Base-by-base conservation (phyloP, 53 echinoderm and acorn worm genomes). In the Astropecten irregularis region DNA sequence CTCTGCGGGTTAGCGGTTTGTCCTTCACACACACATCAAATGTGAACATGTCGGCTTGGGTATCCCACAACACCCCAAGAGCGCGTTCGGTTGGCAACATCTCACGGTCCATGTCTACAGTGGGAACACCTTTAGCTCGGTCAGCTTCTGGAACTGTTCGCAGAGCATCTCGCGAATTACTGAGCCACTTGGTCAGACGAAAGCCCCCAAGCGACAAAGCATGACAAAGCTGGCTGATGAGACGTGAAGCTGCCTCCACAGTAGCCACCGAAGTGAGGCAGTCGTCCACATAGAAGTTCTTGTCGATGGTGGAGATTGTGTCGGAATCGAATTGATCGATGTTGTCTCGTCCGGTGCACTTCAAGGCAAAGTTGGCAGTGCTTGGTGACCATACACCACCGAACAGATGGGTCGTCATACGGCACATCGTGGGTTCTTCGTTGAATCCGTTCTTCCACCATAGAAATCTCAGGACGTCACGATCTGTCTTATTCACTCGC, bases 221-320 rank as follows among this genome's bases (percentile, higher is more conserved):
- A 20, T 51, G 4, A 16, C 18, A n/a, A 16, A 51, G 20, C 18
- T 51, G 11, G 18, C 20, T 51, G 18, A 16, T 20, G 18, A 14
- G 16, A 3, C 4, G 18, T 11, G 20, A 16, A n/a, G 51, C 51
- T 9, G 16, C 51, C 16, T 14, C 51, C 51, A n/a, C 51, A 14
- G 51, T n/a, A 51, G 16, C 51, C 20, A 51, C 18, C 18, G 51
- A 54, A 4, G 21, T 54, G 3, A 54, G 25, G 22, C 54, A 54
- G 22, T 54, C 54, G 2, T 77, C 83, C 29, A 89, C 27, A 44
- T 76, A 89, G 57, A 84, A 84, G 16, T 89, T 84, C 19, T 77
- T 63, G 16, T 89, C 58, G 60, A 79, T 34, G 13, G 74, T 33
- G 10, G 53, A 52, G 20, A 73, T 46, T 6, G 61, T 40, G 34